Percentiles rank a stretch among this genome's conserved stretches.
phyloP scores from a whole-genome alignment of 1,140 invertebrate species.

The Brachystomella parvula region DNA sequence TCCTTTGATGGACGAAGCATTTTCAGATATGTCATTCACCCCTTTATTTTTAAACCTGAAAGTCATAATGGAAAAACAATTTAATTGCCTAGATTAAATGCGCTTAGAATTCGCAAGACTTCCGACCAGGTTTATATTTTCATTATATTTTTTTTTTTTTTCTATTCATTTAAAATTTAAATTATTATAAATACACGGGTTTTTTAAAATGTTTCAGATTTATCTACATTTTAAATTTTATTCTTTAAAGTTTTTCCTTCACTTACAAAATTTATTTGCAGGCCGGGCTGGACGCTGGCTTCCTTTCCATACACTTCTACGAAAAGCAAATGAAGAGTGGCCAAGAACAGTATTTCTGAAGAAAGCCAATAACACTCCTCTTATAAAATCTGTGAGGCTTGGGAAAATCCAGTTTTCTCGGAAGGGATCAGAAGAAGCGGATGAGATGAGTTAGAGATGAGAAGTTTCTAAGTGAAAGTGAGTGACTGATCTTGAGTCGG shows the following conservation, averaged over 20 bases:
- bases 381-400: neutral
- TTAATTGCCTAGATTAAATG: neutral
- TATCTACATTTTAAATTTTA: too few relatives aligned
- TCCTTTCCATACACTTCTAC: neutral
- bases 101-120: too few relatives aligned
- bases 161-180: neutral
- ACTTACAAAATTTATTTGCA: neutral
- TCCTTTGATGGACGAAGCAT: neutral
- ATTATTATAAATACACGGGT: too few relatives aligned
- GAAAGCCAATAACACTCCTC: neutral
- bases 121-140: too few relatives aligned
- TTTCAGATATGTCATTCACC: neutral
- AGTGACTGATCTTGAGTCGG: neutral
- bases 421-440: neutral
- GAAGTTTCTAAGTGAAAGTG: neutral
- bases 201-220: neutral
- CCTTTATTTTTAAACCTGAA: neutral
- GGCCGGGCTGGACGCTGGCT: neutral
- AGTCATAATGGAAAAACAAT: neutral
- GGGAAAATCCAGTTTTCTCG: neutral
- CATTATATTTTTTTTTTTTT: neutral
- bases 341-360: neutral
- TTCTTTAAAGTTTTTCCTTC: too few relatives aligned
- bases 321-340: neutral
- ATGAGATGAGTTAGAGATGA: neutral